phyloP scores from a whole-genome alignment of 2,113 vertebrate genomes.

The Forbesichthys agassizii region DNA sequence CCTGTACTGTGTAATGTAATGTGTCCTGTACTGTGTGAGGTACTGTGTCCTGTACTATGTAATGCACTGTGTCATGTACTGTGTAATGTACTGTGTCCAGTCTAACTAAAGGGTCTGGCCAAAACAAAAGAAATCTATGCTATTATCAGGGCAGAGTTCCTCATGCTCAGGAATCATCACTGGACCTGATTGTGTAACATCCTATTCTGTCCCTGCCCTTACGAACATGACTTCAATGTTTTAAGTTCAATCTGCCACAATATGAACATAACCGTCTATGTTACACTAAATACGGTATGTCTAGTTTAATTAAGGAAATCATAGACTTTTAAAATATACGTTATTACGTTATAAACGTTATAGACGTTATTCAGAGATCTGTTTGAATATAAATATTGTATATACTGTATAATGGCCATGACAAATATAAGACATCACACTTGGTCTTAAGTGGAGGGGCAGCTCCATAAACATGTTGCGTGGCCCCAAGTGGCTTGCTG shows the following conservation, averaged over 20 bases:
- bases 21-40: too few species aligned
- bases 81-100: too few species aligned
- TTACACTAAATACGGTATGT: background rate
- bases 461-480: background rate
- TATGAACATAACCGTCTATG: too few species aligned
- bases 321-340: too few species aligned
- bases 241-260: too few species aligned
- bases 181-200: slow-evolving; percentile 62
- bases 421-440: slow-evolving; percentile 36
- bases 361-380: too few species aligned
- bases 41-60: too few species aligned
- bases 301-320: too few species aligned
- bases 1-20: too few species aligned
- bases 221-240: slow-evolving; percentile 37
- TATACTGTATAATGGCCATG: slow-evolving; percentile 16
- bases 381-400: background rate
- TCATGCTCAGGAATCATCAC: slow-evolving; percentile 82
- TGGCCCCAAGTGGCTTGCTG: slow-evolving; percentile 43
- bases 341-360: too few species aligned
- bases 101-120: too few species aligned
- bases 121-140: slow-evolving; percentile 42
- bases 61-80: too few species aligned
- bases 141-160: slow-evolving; percentile 81
- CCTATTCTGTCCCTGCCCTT: slow-evolving; percentile 55
- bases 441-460: background rate